Evolutionary conservation across 2,888 invertebrate species (phyloP).

Genomic region (Ommatoiulus sabulosus): DNA sequence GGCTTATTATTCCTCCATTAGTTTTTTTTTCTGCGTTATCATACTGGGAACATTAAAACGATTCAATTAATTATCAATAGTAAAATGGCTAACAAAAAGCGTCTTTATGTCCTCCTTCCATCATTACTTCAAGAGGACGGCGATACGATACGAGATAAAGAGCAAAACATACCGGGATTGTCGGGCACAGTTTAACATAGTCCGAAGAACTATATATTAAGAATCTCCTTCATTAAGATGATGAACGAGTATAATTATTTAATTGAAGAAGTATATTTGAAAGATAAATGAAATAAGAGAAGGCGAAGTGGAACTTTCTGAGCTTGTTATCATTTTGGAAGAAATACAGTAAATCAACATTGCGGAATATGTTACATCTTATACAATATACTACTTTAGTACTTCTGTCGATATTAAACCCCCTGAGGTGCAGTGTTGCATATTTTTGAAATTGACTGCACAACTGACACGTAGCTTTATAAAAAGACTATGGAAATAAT

Average conservation of each 20-base stretch:
- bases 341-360: no score
- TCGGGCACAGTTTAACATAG: no score
- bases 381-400: no score
- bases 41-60: neutral
- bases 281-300: neutral
- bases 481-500: no score
- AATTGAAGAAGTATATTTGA: neutral
- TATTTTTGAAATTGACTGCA: no score
- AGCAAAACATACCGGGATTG: neutral
- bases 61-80: slow-evolving; percentile 13
- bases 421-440: no score
- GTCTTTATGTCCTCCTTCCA: neutral
- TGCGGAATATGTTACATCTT: no score
- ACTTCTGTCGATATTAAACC: no score
- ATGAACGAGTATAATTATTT: neutral
- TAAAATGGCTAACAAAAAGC: neutral
- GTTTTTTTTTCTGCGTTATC: neutral
- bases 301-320: no score
- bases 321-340: no score
- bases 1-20: neutral
- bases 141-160: neutral
- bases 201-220: neutral
- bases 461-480: no score
- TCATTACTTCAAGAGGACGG: neutral
- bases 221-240: neutral